These are phyloP conservation scores for Tringa solitaria DNA, from an alignment of 2,113 vertebrate species.

Conservation along the genomic window DNA sequence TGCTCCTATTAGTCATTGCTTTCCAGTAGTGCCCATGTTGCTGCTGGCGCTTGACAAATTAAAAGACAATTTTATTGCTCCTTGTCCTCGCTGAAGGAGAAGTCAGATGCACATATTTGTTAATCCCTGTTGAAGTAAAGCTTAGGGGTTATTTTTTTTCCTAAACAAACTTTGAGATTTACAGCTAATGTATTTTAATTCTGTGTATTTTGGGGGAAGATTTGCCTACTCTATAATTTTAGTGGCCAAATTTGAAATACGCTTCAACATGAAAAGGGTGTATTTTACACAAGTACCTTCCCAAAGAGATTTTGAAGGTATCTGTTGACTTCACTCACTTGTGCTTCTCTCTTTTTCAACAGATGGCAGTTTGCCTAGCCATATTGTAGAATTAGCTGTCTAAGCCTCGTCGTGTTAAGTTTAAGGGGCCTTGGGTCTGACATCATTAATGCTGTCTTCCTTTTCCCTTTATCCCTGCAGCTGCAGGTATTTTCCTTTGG, in stretches of 20 bases:
- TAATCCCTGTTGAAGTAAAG: neutral
- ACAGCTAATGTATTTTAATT: neutral
- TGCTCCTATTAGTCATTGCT: neutral
- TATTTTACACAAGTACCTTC: neutral
- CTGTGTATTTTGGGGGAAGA: neutral
- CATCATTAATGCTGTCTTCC: neutral
- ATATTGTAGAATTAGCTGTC: neutral
- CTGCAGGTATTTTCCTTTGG: neutral
- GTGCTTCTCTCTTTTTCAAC: neutral
- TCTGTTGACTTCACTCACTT: neutral
- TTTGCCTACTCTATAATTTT: neutral
- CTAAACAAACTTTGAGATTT: neutral
- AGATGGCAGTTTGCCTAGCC: neutral
- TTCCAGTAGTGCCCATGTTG: neutral
- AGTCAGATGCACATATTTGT: neutral
- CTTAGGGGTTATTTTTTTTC: fast-evolving
- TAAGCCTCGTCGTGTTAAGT: neutral
- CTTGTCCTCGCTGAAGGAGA: neutral
- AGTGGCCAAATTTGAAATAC: neutral
- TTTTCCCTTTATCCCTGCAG: neutral
- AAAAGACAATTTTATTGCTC: neutral
- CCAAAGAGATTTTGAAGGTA: neutral
- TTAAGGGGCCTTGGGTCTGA: neutral
- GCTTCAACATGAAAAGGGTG: neutral
- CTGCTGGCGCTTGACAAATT: neutral